phyloP scores from a whole-genome alignment of 2,888 invertebrate species.

The Agonum fuliginosum region DNA sequence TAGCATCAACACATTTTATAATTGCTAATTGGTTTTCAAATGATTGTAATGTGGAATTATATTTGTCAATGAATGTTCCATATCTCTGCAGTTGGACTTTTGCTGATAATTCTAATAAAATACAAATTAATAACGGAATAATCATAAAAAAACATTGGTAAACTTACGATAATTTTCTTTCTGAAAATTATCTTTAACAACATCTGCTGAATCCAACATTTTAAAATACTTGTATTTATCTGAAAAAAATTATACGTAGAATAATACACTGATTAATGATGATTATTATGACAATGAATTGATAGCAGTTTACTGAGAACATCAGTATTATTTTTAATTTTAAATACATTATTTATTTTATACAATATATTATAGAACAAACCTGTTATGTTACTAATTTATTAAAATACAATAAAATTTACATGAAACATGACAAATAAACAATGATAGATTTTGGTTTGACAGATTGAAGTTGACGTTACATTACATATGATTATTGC shows the following conservation, averaged over 20 bases:
- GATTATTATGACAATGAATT: background rate
- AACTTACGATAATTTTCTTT: conserved; percentile 71
- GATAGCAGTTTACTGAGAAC: background rate
- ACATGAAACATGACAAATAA: conserved; percentile 31
- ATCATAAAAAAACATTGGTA: background rate
- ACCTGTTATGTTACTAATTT: background rate
- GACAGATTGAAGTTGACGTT: conserved; percentile 14
- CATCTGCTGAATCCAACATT: conserved; percentile 69
- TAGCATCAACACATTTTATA: conserved; percentile 63
- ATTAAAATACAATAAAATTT: conserved; percentile 2
- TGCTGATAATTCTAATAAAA: conserved; percentile 72
- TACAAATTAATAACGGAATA: conserved; percentile 37
- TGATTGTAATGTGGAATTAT: conserved; percentile 68
- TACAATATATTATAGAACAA: background rate
- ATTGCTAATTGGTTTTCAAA: conserved; percentile 69
- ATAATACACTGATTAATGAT: background rate
- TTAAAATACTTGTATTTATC: conserved; percentile 61
- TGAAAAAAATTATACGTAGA: background rate
- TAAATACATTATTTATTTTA: no score
- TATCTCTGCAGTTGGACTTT: conserved; percentile 75
- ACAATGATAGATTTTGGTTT: conserved; percentile 19
- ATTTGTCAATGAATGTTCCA: conserved; percentile 74
- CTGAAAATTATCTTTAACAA: conserved; percentile 70
- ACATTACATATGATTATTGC: background rate
- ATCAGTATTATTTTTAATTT: no score